Base-by-base conservation (phyloP, 2,888 invertebrate species). In the Netelia melanura region DNA sequence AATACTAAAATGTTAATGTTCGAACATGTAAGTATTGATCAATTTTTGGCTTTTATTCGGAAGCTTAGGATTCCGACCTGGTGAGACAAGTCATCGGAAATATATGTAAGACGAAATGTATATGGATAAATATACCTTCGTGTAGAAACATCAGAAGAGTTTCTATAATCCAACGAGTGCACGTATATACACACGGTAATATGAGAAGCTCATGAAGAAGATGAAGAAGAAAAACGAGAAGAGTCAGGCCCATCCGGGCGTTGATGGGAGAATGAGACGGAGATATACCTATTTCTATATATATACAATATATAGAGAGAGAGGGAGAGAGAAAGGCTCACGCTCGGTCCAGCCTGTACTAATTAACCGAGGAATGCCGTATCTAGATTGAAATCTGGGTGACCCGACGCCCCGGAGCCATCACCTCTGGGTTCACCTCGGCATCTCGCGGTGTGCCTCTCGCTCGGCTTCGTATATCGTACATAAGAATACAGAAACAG, bases 321-420 rank as follows among this genome's bases (percentile, higher is more conserved):
- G 43, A 70, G 62, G n/a, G 43, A 23, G 56, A 58, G 58, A 91
- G 90, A 91, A 38, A 38, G 38, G 91, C 90, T 90, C 92, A 88
- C 89, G 91, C 91, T 90, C 91, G 91, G 90, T 89, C 65, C 90
- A 92, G 92, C 91, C 92, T 90, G 91, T 92, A 92, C 93, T 93
- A 93, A 93, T 93, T 93, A 93, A 92, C 92, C 92, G 91, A 89
- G 93, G 93, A 93, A 93, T 93, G 93, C 93, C 91, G 92, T 93
- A 93, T 93, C 93, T 93, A 93, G 93, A 93, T 93, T 93, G 93
- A 93, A 93, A 93, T 93, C 93, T 93, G 92, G 93, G 92, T 93
- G 93, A 93, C 93, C 93, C 90, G 91, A 91, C 91, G 92, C 92
- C 93, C 92, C 88, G 90, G 91, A 92, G 92, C 92, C 92, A 90